Base-by-base conservation (phyloP, 1,140 invertebrate genomes). In the Hermetia illucens region DNA sequence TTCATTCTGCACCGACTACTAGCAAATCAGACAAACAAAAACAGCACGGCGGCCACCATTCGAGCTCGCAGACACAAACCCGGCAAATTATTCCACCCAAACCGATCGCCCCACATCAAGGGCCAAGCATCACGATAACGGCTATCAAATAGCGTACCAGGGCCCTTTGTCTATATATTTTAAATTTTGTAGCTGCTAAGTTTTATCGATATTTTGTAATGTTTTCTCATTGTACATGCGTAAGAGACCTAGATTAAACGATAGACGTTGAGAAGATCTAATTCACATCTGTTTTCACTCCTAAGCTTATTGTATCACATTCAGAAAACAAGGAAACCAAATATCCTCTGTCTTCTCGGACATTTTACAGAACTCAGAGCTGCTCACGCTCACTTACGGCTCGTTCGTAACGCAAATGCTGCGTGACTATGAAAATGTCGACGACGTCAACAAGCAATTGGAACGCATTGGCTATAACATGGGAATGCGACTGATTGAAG, bases 391-490 rank as follows among this genome's bases (percentile, higher is more conserved):
- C 21, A 98, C 95, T 3, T 99, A 99, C 66, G 96, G 96, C 30
- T 87, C 95, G 3, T 62, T 99, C 15, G 93, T 99, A 0, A 82
- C 90, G 10, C 94, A 98, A 67, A 77, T 99, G 55, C 62, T 98
- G 13, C 92, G 94, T 64, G 96, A 99, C 66, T 89, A 89, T 54
- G 95, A 98, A 61, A 94, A 93, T 67, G 76, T 88, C 17, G 94
- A 98, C 34, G 94, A 98, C 68, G 87, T 93, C 0, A 93, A 92
- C 54, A 91, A 92, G 56, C 88, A 93, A 53, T 61, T 95, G 22
- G 89, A 94, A 50, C 64, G 87, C 54, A 86, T 94, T 62, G 93
- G 93, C 17, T 98, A 98, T 53, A 98, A 98, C 55, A 98, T 99
- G 75, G 96, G 96, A 21, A 79, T 97, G 32, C 68, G 95, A 25